Evolutionary conservation across 2,888 invertebrate species (phyloP).

Genomic region (Campaea margaritaria): DNA sequence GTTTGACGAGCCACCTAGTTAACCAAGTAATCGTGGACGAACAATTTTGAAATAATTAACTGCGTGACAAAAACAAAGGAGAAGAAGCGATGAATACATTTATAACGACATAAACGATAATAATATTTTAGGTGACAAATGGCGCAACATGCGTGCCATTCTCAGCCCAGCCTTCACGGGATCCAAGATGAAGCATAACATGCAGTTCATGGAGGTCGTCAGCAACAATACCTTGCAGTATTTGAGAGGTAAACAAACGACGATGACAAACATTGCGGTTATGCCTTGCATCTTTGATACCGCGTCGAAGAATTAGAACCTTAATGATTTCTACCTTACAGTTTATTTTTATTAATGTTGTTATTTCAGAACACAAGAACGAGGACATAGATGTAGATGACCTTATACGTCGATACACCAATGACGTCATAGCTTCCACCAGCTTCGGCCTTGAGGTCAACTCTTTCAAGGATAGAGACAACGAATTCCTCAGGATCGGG

Average conservation of each 20-base stretch:
- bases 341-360: neutral
- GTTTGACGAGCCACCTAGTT: too few species aligned
- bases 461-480: slow-evolving; percentile 80
- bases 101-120: too few species aligned
- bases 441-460: slow-evolving; percentile 85
- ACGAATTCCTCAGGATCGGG: slow-evolving; percentile 79
- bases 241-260: slow-evolving; percentile 56
- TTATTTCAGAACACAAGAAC: slow-evolving; percentile 48
- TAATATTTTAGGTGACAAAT: slow-evolving; percentile 74
- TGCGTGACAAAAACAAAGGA: too few species aligned
- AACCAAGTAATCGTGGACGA: too few species aligned
- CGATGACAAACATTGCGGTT: too few species aligned
- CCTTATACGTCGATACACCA: slow-evolving; percentile 80
- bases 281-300: too few species aligned
- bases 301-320: too few species aligned
- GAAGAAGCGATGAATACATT: too few species aligned
- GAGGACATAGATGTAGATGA: slow-evolving; percentile 75
- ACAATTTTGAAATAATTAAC: too few species aligned
- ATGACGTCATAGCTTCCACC: slow-evolving; percentile 85
- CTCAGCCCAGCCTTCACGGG: slow-evolving; percentile 84
- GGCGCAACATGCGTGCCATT: slow-evolving; percentile 78
- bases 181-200: slow-evolving; percentile 84
- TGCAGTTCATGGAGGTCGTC: slow-evolving; percentile 74
- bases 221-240: slow-evolving; percentile 58
- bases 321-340: too few species aligned